A percentile compares a stretch with the other conserved stretches of the same genome.
Evolutionary conservation across 2,113 vertebrate species (phyloP).

Genomic region (Larimichthys crocea): DNA sequence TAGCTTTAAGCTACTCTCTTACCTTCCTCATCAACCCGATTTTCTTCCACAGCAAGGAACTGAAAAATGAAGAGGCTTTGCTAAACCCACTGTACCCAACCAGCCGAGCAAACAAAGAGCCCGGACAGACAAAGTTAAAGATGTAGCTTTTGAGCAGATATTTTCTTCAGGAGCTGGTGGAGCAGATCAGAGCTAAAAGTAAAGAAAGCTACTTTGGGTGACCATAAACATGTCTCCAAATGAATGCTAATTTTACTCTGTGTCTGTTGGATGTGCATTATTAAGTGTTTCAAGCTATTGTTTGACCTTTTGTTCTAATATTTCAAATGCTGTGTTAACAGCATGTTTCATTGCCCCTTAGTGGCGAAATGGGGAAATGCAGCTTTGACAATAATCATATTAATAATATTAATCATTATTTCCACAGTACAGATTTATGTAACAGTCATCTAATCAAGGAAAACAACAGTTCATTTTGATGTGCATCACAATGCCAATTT

Average conservation of each 20-base stretch:
- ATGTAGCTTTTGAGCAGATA: too few relatives aligned
- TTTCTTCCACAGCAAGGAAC: too few relatives aligned
- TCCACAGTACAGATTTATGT: neutral
- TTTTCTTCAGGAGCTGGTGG: neutral
- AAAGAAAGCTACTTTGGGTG: neutral
- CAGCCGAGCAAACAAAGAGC: too few relatives aligned
- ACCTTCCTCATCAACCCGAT: too few relatives aligned
- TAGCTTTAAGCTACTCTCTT: too few relatives aligned
- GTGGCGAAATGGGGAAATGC: neutral
- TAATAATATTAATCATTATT: neutral
- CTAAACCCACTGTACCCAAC: too few relatives aligned
- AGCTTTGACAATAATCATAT: neutral
- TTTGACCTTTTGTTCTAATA: neutral
- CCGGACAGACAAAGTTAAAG: too few relatives aligned
- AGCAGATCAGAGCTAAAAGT: neutral
- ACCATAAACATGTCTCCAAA: neutral
- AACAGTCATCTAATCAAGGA: too few relatives aligned
- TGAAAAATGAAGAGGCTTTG: too few relatives aligned
- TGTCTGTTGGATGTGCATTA: neutral
- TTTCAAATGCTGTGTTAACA: neutral
- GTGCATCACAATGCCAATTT: too few relatives aligned
- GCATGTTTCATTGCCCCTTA: neutral
- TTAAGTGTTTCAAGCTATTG: neutral
- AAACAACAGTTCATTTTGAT: too few relatives aligned
- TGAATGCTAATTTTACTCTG: neutral